Percentiles rank a stretch among this genome's conserved stretches.
phyloP scores from a whole-genome alignment of 37 sponge, comb jelly and placozoan species.

The Tethya wilhelma region DNA sequence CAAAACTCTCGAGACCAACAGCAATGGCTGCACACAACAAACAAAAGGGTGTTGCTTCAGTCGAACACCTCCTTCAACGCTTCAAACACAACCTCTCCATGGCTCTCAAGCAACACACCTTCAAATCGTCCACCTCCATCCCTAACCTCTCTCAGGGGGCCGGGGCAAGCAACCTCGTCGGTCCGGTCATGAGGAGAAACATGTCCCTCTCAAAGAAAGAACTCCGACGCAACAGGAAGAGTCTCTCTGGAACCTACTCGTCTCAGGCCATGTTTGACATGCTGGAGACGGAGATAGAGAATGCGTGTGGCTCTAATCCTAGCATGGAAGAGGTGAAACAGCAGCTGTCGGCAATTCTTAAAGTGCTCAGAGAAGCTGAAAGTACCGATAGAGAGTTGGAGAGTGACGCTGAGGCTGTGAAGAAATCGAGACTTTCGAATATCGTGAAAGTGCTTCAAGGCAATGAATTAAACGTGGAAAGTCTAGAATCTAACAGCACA shows the following conservation, averaged over 20 bases:
- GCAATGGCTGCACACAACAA: too few species aligned
- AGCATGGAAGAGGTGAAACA: conserved; percentile 12
- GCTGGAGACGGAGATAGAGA: background rate
- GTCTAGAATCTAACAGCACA: too few species aligned
- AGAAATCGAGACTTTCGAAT: background rate
- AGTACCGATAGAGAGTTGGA: background rate
- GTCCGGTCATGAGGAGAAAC: background rate
- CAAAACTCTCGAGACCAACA: conserved; percentile 30
- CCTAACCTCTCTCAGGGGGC: background rate
- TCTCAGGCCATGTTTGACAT: background rate
- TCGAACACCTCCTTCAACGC: conserved; percentile 2
- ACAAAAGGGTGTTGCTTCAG: too few species aligned
- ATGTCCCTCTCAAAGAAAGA: background rate
- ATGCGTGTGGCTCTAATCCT: background rate
- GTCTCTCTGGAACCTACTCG: background rate
- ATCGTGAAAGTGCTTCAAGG: background rate
- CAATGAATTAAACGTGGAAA: too few species aligned
- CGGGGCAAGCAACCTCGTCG: background rate
- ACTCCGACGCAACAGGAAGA: background rate
- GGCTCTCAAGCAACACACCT: background rate
- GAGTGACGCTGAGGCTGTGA: background rate
- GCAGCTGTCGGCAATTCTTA: conserved; percentile 12
- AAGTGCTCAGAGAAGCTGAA: background rate
- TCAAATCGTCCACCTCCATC: conserved; percentile 1
- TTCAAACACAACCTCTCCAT: conserved; percentile 6